Conservation (phyloP, 2,888 invertebrate species). For the Horisme vitalbata region DNA sequence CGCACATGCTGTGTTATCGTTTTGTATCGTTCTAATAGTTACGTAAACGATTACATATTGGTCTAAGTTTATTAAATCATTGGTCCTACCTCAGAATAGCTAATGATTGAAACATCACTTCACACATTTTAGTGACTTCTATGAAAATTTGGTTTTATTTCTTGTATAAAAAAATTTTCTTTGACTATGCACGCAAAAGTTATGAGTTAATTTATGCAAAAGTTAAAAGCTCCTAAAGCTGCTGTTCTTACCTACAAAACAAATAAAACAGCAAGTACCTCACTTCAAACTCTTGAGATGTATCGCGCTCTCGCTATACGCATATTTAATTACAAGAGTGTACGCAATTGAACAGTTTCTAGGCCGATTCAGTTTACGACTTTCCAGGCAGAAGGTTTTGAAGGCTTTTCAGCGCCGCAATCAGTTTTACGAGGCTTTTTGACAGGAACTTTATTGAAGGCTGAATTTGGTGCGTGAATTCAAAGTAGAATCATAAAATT, state of each 20-base stretch:
- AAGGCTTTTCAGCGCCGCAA: slow-evolving; percentile 64
- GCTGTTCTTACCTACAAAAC: slow-evolving; percentile 23
- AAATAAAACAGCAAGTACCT: slow-evolving; percentile 29
- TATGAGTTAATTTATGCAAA: slow-evolving; percentile 17
- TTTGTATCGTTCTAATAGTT: no score
- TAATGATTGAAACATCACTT: neutral
- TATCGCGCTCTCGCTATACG: slow-evolving; percentile 48
- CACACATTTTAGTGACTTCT: neutral
- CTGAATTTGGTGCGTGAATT: slow-evolving; percentile 38
- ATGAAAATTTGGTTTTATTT: no score
- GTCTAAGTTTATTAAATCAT: no score
- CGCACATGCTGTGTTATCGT: slow-evolving; percentile 10
- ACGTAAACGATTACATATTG: no score
- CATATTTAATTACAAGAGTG: slow-evolving; percentile 59
- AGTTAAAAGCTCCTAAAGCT: slow-evolving; percentile 19
- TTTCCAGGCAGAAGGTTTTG: slow-evolving; percentile 20
- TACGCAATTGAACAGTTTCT: slow-evolving; percentile 68
- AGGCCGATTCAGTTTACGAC: slow-evolving; percentile 70
- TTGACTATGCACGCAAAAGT: no score
- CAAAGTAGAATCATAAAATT: slow-evolving; percentile 18
- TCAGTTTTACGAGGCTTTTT: slow-evolving; percentile 69
- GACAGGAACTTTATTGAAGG: slow-evolving; percentile 58
- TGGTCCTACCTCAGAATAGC: no score
- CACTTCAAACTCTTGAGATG: slow-evolving; percentile 38
- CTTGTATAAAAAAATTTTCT: no score